These are phyloP conservation scores for Acarapis woodi DNA, from an alignment of 1,140 invertebrate species.

Conservation along the genomic window DNA sequence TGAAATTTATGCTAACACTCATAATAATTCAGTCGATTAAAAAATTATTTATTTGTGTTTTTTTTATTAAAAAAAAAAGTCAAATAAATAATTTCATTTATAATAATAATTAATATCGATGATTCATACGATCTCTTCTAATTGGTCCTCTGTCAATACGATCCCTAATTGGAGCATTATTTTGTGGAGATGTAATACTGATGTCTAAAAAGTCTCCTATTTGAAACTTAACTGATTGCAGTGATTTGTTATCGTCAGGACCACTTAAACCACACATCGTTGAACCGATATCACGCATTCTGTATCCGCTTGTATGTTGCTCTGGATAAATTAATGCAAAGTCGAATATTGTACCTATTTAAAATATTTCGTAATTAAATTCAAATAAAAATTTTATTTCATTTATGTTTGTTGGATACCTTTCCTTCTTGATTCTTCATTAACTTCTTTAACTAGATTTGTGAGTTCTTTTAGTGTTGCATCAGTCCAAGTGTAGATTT, in stretches of 20 bases:
- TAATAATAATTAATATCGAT: too few species aligned
- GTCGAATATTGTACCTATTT: constrained; percentile 89
- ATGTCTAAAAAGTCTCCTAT: constrained; percentile 94
- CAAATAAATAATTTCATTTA: too few species aligned
- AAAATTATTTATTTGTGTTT: too few species aligned
- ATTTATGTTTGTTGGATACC: constrained; percentile 85
- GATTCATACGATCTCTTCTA: too few species aligned
- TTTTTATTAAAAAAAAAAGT: too few species aligned
- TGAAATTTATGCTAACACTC: too few species aligned
- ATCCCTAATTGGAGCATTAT: too few species aligned
- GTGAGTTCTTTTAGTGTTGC: constrained; percentile 85
- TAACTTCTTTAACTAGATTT: constrained; percentile 83
- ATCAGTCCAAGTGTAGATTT: constrained; percentile 37
- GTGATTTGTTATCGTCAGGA: constrained; percentile 58
- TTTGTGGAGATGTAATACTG: constrained; percentile 29
- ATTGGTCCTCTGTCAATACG: too few species aligned
- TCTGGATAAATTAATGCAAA: constrained; percentile 87
- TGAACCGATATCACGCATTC: constrained; percentile 71
- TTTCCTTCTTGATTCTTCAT: constrained; percentile 71
- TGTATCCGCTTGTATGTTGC: constrained; percentile 38
- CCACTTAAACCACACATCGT: constrained; percentile 64
- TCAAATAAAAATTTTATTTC: constrained; percentile 81
- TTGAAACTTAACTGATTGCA: constrained; percentile 50
- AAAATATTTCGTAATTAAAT: constrained; percentile 80
- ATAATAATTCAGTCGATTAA: too few species aligned